A percentile compares a stretch with the other conserved stretches of the same genome.
Conservation (phyloP, 1,140 invertebrate genomes). For the Frieseomelitta varia region DNA sequence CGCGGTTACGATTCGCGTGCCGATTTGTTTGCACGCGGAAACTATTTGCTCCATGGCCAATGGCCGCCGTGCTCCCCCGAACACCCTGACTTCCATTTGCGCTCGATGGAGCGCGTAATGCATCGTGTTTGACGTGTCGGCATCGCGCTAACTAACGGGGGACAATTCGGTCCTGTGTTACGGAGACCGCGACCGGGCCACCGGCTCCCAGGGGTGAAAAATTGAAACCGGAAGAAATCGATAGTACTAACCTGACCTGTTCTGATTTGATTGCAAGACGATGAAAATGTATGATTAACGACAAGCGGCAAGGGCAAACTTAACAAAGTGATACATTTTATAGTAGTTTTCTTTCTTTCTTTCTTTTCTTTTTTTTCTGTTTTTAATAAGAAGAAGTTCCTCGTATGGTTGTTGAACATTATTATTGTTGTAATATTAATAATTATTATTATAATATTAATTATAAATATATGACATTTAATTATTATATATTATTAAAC, state of each 20-base stretch:
- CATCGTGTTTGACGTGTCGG: conserved; percentile 33
- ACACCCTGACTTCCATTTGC: conserved; percentile 31
- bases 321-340: too few species aligned
- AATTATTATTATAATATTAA: too few species aligned
- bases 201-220: background rate
- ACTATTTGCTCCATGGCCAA: conserved; percentile 27
- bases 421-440: too few species aligned
- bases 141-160: background rate
- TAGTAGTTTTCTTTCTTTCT: too few species aligned
- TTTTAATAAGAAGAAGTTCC: too few species aligned
- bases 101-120: conserved; percentile 27
- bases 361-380: too few species aligned
- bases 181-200: background rate
- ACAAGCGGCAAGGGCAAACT: too few species aligned
- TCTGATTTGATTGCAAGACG: background rate
- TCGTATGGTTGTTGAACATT: too few species aligned
- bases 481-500: too few species aligned
- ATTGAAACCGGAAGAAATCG: background rate
- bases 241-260: too few species aligned
- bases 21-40: conserved; percentile 37
- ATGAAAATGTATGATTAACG: too few species aligned
- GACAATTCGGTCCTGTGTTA: background rate
- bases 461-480: too few species aligned
- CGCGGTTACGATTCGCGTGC: conserved; percentile 12
- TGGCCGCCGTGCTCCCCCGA: background rate